These are phyloP conservation scores for Cryptus armator DNA, from an alignment of 2,888 invertebrate genomes.

Conservation along the genomic window DNA sequence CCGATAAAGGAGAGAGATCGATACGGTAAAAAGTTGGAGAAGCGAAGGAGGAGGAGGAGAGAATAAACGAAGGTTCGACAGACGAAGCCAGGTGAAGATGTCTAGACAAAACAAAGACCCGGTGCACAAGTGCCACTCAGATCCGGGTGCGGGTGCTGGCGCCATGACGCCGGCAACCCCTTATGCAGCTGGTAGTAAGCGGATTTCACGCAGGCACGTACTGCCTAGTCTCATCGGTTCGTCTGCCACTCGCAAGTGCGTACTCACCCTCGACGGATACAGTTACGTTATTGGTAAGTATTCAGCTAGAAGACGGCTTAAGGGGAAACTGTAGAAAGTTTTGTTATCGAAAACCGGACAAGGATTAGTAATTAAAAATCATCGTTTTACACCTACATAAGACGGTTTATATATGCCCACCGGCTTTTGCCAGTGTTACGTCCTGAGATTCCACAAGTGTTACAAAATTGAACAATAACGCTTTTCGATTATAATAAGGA, in stretches of 20 bases:
- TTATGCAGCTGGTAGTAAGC: conserved; percentile 76
- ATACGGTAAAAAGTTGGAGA: conserved; percentile 11
- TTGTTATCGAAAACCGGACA: not conserved
- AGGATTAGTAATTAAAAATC: not conserved
- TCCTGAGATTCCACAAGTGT: too few relatives aligned
- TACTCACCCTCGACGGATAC: conserved; percentile 94
- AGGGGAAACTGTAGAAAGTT: conserved; percentile 1
- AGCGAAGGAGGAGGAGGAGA: conserved; percentile 9
- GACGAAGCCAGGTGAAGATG: conserved; percentile 75
- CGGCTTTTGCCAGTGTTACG: not conserved
- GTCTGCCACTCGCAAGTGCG: conserved; percentile 90
- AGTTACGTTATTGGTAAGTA: conserved; percentile 95
- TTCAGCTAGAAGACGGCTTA: not conserved
- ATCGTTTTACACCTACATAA: too few relatives aligned
- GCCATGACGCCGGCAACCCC: conserved; percentile 74
- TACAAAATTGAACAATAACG: too few relatives aligned
- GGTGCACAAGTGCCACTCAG: conserved; percentile 90
- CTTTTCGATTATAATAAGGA: too few relatives aligned
- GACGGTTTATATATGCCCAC: not conserved
- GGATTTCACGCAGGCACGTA: conserved; percentile 78
- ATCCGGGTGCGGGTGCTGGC: conserved; percentile 87
- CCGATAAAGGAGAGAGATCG: conserved; percentile 47
- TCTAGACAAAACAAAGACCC: conserved; percentile 86
- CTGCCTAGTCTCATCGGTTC: conserved; percentile 84
- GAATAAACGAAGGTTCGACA: conserved; percentile 28